Evolutionary conservation across 1,140 invertebrate species (phyloP), one percentile per base, ranked within the genome.

Genomic region (Philotrypesis tridentata): DNA sequence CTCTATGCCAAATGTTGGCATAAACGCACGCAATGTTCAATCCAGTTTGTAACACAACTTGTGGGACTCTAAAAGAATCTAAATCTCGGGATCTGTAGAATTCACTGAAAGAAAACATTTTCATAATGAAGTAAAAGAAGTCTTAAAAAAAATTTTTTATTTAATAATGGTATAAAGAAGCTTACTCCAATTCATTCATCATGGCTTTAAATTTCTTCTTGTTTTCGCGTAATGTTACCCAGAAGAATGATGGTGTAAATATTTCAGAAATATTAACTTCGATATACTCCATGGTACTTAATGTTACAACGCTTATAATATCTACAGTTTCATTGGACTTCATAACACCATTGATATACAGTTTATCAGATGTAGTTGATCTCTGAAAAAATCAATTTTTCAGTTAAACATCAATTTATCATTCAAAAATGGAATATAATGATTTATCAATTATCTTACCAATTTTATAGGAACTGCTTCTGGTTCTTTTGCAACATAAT

Each of bases 241-340:
- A 92, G 55, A 92, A 92, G 48, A 91, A 91, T 0, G 87, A 87
- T 5, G 90, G 90, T 61, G 87, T 86, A 67, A 89, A 91, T 8
- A 89, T 85, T 77, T 90, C 90, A 14, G 85, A 75, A 71, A 91
- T 43, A 33, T 84, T 55, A 43, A 86, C 73, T 70, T 88, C 71
- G 37, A 81, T 84, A 40, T 77, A 75, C 12, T 85, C 40, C 6
- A 76, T 60, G 1, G 60, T 11, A 29, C 60, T 33, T 17, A 89
- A 80, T 29, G 86, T 73, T 21, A 48, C 68, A 7, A 91, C 86
- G 2, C 23, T 72, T 63, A 90, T 81, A 37, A 87, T 85, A 1
- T 84, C 87, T 1, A 92, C 85, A 8, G 77, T 85, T 77, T 92
- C 90, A 7, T 84, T 60, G 43, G 85, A 80, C 1, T 33, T 79